Conservation (phyloP, 1,140 invertebrate species). For the Sarcophaga bullata region DNA sequence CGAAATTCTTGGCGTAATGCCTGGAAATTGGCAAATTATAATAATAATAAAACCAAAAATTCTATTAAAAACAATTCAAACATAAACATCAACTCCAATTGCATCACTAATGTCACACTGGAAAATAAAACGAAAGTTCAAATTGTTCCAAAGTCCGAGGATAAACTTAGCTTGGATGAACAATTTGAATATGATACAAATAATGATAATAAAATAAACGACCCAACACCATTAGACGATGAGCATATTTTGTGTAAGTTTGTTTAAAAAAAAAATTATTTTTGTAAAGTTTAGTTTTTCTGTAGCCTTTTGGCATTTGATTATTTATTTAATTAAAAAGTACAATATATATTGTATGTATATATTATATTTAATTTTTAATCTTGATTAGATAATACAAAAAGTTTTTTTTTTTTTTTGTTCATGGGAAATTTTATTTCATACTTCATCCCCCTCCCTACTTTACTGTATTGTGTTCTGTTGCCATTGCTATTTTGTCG, state of each 20-base stretch:
- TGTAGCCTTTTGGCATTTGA: no score
- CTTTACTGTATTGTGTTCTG: no score
- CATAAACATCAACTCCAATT: neutral
- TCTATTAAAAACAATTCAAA: neutral
- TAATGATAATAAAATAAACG: neutral
- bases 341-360: no score
- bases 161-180: neutral
- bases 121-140: neutral
- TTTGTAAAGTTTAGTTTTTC: no score
- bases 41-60: neutral
- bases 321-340: no score
- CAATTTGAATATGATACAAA: neutral
- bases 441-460: no score
- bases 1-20: neutral
- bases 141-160: neutral
- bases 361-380: no score
- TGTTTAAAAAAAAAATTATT: no score
- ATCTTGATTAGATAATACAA: no score
- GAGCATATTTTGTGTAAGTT: constrained; percentile 10
- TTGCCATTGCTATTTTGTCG: no score
- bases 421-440: no score
- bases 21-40: neutral
- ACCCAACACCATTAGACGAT: neutral
- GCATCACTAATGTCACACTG: neutral
- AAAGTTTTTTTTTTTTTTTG: no score